A percentile compares a stretch with the other conserved stretches of the same genome.
These are phyloP conservation scores for Polyploca ridens DNA, from an alignment of 2,888 invertebrate genomes.

Conservation along the genomic window DNA sequence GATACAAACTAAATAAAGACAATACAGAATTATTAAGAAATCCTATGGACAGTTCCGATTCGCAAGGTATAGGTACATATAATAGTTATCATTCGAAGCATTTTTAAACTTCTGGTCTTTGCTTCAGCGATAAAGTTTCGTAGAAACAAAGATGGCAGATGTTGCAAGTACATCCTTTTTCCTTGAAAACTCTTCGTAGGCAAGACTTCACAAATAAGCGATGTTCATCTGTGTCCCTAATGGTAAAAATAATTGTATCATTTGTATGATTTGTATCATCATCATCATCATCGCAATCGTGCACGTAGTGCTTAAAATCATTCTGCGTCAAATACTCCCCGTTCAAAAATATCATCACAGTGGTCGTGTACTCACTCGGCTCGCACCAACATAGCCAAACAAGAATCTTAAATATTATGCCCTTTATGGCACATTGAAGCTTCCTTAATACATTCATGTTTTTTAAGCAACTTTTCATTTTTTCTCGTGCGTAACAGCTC, in stretches of 20 bases:
- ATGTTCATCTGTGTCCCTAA: not conserved
- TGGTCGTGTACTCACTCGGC: not conserved
- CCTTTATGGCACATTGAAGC: not conserved
- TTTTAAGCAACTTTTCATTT: not conserved
- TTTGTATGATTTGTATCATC: too few species aligned
- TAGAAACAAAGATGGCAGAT: not conserved
- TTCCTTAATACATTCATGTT: constrained; percentile 1
- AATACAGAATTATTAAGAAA: too few species aligned
- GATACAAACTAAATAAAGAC: too few species aligned
- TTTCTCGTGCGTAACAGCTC: not conserved
- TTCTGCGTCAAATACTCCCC: not conserved
- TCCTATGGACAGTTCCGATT: too few species aligned
- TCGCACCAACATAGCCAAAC: not conserved
- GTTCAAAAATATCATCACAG: not conserved
- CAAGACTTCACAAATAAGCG: not conserved
- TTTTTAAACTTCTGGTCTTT: not conserved
- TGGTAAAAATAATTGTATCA: not conserved
- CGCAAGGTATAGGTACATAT: too few species aligned
- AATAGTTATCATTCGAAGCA: too few species aligned
- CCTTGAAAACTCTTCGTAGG: not conserved
- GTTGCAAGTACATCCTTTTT: not conserved
- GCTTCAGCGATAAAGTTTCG: not conserved
- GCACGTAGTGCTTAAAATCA: too few species aligned
- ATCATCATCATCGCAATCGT: too few species aligned
- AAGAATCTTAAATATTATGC: not conserved